Evolutionary conservation across 2,888 invertebrate species (phyloP), one percentile per base, ranked within the genome.

Genomic region (Gnatocerus cornutus): DNA sequence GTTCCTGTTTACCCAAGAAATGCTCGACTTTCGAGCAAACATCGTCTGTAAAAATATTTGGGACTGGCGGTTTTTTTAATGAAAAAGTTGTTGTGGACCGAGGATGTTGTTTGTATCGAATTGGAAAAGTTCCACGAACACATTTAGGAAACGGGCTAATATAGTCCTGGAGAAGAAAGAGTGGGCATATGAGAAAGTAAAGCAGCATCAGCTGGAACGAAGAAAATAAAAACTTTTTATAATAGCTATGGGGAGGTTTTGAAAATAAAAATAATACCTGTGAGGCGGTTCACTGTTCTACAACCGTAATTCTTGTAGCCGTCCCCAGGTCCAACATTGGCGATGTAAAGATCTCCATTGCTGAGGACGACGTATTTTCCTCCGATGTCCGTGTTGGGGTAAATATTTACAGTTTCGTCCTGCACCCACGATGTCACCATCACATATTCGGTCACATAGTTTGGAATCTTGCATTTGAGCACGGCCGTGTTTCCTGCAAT

Each of bases 401-500:
- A 92, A 79, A 95, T 92, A 85, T 91, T 93, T 86, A 92, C 89
- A 77, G 90, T 89, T 65, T 92, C 92, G 78, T 94, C 94, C 83
- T 94, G 93, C 73, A 94, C 90, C 97, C 97, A 98, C 61, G 96
- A 94, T 30, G 95, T 95, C 71, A 92, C 91, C 86, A 91, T 91
- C 78, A 97, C 93, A 83, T 95, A 93, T 79, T 96, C 96, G 74
- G 92, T 90, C 84, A 95, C 94, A 86, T 94, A 95, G 77, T 92
- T 90, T 45, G 97, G 95, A 80, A 97, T 93, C 84, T 93, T 91
- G 85, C 98, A 98, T 81, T 93, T 92, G 74, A 97, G 89, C 71
- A 97, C 92, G 1, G 95, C 97, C 8, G 96, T 94, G 85, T 96
- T 96, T 63, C 96, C 96, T 66, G 93, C 89, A 86, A 95, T 94